These are phyloP conservation scores for Corythornis vintsioides DNA, from an alignment of 2,113 vertebrate species.

Conservation along the genomic window DNA sequence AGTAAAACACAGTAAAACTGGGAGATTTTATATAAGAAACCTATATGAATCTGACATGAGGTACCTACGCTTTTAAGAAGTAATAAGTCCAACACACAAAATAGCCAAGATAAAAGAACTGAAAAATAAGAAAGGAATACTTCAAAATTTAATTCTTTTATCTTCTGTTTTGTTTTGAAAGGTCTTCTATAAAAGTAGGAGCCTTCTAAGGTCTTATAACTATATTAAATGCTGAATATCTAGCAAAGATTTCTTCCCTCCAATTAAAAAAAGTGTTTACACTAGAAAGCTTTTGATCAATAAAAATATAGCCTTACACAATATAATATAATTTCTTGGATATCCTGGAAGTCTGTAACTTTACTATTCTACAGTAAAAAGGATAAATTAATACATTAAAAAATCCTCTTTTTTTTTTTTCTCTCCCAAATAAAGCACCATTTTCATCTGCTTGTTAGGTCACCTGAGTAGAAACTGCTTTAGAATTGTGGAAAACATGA, in stretches of 20 bases:
- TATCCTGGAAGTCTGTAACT: neutral
- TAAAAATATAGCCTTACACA: neutral
- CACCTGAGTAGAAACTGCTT: conserved; percentile 11
- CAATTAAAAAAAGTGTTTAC: neutral
- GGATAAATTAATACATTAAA: neutral
- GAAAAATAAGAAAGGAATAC: neutral
- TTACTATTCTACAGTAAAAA: neutral
- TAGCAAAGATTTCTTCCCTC: neutral
- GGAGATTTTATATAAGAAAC: neutral
- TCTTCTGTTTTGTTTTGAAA: neutral
- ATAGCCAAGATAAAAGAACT: neutral
- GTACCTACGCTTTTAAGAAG: neutral
- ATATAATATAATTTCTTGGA: neutral
- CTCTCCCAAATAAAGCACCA: neutral
- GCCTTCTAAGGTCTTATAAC: neutral
- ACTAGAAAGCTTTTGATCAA: neutral
- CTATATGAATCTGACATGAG: neutral
- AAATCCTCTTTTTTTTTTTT: neutral
- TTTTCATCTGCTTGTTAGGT: conserved; percentile 15
- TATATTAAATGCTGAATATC: neutral
- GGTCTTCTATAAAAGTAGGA: neutral
- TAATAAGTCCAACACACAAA: neutral
- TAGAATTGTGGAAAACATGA: neutral
- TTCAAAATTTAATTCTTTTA: neutral
- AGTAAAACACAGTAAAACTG: neutral